phyloP scores from a whole-genome alignment of 2,797 vertebrate species.

The Crypturellus tataupa region DNA sequence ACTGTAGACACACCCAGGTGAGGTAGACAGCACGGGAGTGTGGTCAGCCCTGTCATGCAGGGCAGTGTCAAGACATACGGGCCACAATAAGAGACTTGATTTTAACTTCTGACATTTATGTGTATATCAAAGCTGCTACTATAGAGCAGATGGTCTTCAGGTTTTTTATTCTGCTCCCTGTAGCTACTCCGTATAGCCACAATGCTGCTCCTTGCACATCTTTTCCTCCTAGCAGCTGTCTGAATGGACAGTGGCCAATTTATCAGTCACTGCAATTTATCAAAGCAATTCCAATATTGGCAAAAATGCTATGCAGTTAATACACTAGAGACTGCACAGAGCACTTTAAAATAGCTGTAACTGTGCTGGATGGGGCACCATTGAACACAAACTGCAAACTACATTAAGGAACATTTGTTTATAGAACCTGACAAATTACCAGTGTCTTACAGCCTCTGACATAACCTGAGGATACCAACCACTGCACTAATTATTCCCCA shows the following conservation, averaged over 20 bases:
- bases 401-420: background rate
- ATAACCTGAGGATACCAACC: background rate
- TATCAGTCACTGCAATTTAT: background rate
- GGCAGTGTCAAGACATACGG: background rate
- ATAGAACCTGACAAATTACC: background rate
- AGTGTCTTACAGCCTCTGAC: background rate
- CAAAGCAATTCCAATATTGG: background rate
- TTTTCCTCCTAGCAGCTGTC: conserved; percentile 31
- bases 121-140: background rate
- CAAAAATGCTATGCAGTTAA: background rate
- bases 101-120: background rate
- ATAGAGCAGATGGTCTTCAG: conserved; percentile 36
- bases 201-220: background rate
- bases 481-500: background rate
- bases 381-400: background rate
- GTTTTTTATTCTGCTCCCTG: background rate
- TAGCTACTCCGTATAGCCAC: background rate
- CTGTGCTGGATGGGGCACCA: background rate
- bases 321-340: background rate
- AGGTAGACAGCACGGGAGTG: background rate
- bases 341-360: background rate
- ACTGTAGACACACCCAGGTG: background rate
- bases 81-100: background rate
- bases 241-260: conserved; percentile 31
- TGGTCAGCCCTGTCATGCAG: background rate